A percentile compares a stretch with the other conserved stretches of the same genome.
Conservation (phyloP, 2,888 invertebrate genomes). For the Campoplex nolae region DNA sequence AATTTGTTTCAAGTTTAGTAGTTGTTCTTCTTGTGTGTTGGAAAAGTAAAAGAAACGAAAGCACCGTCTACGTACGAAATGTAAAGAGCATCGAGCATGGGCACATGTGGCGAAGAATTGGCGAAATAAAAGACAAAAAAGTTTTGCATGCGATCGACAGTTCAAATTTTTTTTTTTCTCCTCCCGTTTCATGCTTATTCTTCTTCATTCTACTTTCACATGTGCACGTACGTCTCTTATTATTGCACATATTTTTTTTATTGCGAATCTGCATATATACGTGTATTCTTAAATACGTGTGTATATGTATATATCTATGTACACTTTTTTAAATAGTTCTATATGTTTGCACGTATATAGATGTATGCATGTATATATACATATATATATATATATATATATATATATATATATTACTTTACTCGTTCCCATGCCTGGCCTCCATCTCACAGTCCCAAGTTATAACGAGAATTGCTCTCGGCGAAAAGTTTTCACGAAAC, state of each 20-base stretch:
- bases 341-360: not conserved
- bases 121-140: conserved; percentile 63
- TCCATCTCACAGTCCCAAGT: conserved; percentile 75
- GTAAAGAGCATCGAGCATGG: not conserved
- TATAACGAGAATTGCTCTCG: conserved; percentile 81
- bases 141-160: conserved; percentile 74
- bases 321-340: not conserved
- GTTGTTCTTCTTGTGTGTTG: conserved; percentile 50
- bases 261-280: not conserved
- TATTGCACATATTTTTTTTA: conserved; percentile 11
- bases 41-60: conserved; percentile 22
- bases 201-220: conserved; percentile 26
- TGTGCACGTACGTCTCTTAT: not conserved
- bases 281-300: not conserved
- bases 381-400: conserved; percentile 6
- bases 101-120: not conserved
- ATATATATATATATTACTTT: not conserved
- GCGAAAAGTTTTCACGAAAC: conserved; percentile 75
- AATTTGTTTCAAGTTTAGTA: not conserved
- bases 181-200: not conserved
- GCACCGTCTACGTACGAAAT: not conserved
- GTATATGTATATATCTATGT: not conserved
- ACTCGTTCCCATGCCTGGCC: conserved; percentile 35
- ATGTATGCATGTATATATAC: not conserved
- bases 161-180: conserved; percentile 72